Percentiles rank a stretch among this genome's conserved stretches.
phyloP scores from a whole-genome alignment of 2,113 vertebrate species.

The Muscicapa adusta region DNA sequence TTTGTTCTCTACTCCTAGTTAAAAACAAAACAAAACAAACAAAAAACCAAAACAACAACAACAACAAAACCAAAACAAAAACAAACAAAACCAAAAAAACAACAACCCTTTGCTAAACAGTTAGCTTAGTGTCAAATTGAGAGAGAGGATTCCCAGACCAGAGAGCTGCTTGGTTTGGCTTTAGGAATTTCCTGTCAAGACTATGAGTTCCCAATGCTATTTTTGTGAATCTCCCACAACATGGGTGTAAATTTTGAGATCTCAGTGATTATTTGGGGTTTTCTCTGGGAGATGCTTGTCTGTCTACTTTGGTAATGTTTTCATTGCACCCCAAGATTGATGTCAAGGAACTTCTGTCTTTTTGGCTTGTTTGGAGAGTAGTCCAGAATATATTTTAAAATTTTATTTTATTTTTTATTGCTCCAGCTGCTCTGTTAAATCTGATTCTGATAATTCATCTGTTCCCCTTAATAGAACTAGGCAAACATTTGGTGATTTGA shows the following conservation, averaged over 20 bases:
- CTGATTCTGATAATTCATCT: constrained; percentile 34
- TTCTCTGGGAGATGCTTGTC: not conserved
- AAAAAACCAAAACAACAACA: too few relatives aligned
- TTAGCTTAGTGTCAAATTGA: not conserved
- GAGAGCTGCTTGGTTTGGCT: not conserved
- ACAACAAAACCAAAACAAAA: too few relatives aligned
- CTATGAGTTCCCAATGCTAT: not conserved
- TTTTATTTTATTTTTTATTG: constrained; percentile 14
- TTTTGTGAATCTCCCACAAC: not conserved
- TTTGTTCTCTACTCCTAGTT: not conserved
- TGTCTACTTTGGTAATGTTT: not conserved
- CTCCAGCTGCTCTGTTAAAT: constrained; percentile 20
- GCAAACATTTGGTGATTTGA: constrained; percentile 27
- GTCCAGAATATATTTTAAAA: not conserved
- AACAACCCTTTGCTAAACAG: not conserved
- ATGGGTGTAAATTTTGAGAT: not conserved
- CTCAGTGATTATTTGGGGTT: not conserved
- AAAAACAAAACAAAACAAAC: not conserved
- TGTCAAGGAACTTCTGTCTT: not conserved
- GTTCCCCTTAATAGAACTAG: constrained; percentile 1
- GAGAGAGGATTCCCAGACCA: not conserved
- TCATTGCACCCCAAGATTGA: not conserved
- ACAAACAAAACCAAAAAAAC: not conserved
- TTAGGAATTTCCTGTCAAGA: not conserved
- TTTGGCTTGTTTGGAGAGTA: not conserved